Percentiles rank a stretch among this genome's conserved stretches.
These are phyloP conservation scores for Sebastes paucispinis DNA, from an alignment of 2,797 vertebrate species.

Conservation along the genomic window DNA sequence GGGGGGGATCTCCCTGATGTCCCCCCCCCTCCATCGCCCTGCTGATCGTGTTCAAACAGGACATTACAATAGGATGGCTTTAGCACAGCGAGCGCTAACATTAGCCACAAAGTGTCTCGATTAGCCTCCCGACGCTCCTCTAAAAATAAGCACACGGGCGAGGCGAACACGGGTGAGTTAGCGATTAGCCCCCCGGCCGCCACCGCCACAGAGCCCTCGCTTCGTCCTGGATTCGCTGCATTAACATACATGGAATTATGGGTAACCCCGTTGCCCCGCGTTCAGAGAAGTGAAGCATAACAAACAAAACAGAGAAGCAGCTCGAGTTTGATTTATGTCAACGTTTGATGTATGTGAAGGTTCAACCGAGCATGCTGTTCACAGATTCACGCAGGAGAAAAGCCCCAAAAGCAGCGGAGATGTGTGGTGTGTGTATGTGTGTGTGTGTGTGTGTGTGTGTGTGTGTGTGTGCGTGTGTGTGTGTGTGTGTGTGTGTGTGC, in stretches of 20 bases:
- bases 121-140: slow-evolving; percentile 56
- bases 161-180: slow-evolving; percentile 62
- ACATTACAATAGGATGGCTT: slow-evolving; percentile 23
- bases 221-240: slow-evolving; percentile 42
- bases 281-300: slow-evolving; percentile 44
- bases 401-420: slow-evolving; percentile 14
- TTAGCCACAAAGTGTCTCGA: slow-evolving; percentile 54
- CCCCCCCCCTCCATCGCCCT: neutral
- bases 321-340: slow-evolving; percentile 57
- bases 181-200: slow-evolving; percentile 60
- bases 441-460: neutral
- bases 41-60: slow-evolving; percentile 27
- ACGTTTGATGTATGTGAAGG: slow-evolving; percentile 60
- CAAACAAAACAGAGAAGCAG: slow-evolving; percentile 13
- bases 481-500: neutral
- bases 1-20: slow-evolving; percentile 12
- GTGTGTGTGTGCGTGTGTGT: neutral
- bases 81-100: slow-evolving; percentile 49
- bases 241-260: slow-evolving; percentile 62
- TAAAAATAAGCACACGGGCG: slow-evolving; percentile 74
- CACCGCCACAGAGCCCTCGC: slow-evolving; percentile 33
- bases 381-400: slow-evolving; percentile 37
- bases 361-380: slow-evolving; percentile 42
- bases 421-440: neutral
- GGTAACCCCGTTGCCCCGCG: slow-evolving; percentile 31